Percentiles rank a stretch among this genome's conserved stretches.
phyloP scores from a whole-genome alignment of 1,140 invertebrate species.

The Lepidurus apus region DNA sequence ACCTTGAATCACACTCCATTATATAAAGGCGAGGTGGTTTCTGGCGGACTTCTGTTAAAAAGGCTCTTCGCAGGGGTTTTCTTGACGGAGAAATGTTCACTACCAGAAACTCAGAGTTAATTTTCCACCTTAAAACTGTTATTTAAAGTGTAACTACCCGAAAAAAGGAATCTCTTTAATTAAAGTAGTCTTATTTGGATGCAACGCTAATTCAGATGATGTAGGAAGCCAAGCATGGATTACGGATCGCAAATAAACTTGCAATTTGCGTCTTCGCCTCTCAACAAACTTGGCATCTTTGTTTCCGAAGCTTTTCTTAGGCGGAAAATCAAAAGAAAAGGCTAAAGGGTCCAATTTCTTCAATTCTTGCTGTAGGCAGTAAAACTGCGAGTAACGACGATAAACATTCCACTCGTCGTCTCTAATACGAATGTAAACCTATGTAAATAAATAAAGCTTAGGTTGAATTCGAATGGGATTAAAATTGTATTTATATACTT shows the following conservation, averaged over 20 bases:
- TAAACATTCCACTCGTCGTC: slow-evolving; percentile 92
- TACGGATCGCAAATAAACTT: slow-evolving; percentile 71
- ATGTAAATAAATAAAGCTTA: slow-evolving; percentile 36
- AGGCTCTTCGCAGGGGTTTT: neutral
- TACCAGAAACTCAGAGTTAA: neutral
- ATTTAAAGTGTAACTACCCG: slow-evolving; percentile 51
- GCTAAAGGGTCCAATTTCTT: slow-evolving; percentile 75
- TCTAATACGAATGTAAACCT: slow-evolving; percentile 75
- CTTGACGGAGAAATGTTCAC: slow-evolving; percentile 1
- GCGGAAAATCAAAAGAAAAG: slow-evolving; percentile 81
- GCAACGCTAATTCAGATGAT: slow-evolving; percentile 61
- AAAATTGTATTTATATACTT: slow-evolving; percentile 52
- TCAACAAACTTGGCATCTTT: slow-evolving; percentile 78
- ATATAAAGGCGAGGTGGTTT: neutral
- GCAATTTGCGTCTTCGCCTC: slow-evolving; percentile 63
- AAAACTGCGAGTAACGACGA: slow-evolving; percentile 82
- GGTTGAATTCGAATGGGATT: neutral
- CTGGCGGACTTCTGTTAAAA: neutral
- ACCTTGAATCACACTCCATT: neutral
- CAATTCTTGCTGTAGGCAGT: slow-evolving; percentile 69
- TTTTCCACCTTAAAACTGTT: too few species aligned
- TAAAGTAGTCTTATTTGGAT: slow-evolving; percentile 62
- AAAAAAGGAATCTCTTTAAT: slow-evolving; percentile 72
- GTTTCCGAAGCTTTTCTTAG: slow-evolving; percentile 84
- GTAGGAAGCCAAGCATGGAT: slow-evolving; percentile 60